phyloP scores from a whole-genome alignment of 2,113 vertebrate genomes.

The Passer montanus region DNA sequence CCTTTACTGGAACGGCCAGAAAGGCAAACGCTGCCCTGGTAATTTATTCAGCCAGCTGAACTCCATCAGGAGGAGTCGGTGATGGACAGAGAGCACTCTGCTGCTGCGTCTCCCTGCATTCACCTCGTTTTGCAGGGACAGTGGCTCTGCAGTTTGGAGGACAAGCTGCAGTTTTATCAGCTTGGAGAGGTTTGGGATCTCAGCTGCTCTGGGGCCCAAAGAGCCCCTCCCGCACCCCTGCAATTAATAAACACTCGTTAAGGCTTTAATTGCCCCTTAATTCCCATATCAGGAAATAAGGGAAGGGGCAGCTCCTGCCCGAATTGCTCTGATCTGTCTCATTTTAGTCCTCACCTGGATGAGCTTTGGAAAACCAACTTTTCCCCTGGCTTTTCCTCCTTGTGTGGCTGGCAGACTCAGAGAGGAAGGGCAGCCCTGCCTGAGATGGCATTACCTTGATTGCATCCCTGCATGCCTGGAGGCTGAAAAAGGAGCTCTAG shows the following conservation, averaged over 20 bases:
- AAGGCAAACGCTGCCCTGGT: not conserved
- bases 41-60: not conserved
- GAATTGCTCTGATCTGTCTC: fast-evolving
- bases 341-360: not conserved
- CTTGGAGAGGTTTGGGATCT: not conserved
- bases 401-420: not conserved
- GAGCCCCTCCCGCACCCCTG: not conserved
- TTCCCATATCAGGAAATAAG: not conserved
- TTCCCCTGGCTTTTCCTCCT: not conserved
- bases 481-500: not conserved
- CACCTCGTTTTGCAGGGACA: not conserved
- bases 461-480: not conserved
- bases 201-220: not conserved
- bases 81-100: not conserved
- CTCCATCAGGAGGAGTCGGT: not conserved
- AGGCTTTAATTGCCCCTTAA: not conserved
- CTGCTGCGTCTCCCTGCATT: not conserved
- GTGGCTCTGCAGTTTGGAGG: not conserved
- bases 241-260: not conserved
- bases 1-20: not conserved
- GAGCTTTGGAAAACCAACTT: not conserved
- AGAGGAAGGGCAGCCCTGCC: not conserved
- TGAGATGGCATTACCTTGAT: not conserved
- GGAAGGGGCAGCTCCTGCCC: fast-evolving
- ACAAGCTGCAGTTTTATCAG: not conserved